Evolutionary conservation across 1,140 invertebrate species (phyloP).

Genomic region (Panonychus citri): DNA sequence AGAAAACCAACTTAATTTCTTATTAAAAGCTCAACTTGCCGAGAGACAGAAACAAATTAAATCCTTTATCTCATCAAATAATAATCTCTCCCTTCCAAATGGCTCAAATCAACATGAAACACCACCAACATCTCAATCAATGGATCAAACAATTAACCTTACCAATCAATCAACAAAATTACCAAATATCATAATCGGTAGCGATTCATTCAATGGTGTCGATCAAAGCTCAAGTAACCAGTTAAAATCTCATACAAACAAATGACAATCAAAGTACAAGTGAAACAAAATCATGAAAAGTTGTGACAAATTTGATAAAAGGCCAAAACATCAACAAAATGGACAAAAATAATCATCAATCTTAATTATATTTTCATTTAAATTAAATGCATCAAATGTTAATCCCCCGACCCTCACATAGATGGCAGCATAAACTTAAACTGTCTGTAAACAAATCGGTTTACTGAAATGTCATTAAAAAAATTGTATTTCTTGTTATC

Average conservation of each 20-base stretch:
- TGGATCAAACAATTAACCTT: neutral
- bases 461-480: too few relatives aligned
- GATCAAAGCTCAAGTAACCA: neutral
- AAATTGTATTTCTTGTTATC: too few relatives aligned
- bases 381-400: too few relatives aligned
- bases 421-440: too few relatives aligned
- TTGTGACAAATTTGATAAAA: too few relatives aligned
- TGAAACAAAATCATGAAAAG: too few relatives aligned
- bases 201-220: neutral
- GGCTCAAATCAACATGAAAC: neutral
- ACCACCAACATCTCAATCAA: neutral
- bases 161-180: neutral
- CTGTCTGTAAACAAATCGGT: too few relatives aligned
- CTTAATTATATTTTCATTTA: too few relatives aligned
- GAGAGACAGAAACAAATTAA: neutral
- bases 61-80: neutral
- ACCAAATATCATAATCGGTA: neutral
- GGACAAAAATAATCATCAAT: too few relatives aligned
- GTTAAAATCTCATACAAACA: neutral
- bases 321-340: too few relatives aligned
- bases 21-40: neutral
- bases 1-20: neutral
- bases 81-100: neutral
- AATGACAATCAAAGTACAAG: neutral
- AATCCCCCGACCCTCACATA: too few relatives aligned